Conservation (phyloP, 35 echinoderm and acorn worm species). For the Stichopus chloronotus region DNA sequence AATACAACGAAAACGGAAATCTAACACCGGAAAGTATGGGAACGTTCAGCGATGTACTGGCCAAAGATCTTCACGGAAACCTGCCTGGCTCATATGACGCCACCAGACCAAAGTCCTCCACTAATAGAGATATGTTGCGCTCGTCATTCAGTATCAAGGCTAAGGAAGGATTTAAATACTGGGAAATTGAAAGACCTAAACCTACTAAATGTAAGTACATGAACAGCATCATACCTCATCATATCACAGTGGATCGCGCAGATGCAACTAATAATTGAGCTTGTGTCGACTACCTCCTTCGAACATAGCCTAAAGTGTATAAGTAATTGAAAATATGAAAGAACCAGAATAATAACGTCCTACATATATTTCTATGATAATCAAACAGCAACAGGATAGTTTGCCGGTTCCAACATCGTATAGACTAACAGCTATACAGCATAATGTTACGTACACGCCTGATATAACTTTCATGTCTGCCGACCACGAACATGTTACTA, state of each 20-base stretch:
- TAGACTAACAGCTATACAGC: too few relatives aligned
- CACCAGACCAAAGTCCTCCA: conserved; percentile 54
- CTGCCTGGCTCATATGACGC: conserved; percentile 79
- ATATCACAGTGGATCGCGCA: not conserved
- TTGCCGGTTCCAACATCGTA: too few relatives aligned
- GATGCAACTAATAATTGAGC: too few relatives aligned
- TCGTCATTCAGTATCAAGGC: conserved; percentile 78
- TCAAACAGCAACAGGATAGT: too few relatives aligned
- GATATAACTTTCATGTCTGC: too few relatives aligned
- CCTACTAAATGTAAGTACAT: conserved; percentile 87
- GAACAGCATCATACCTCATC: not conserved
- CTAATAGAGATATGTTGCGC: conserved; percentile 17
- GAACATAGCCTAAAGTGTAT: too few relatives aligned
- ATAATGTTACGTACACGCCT: too few relatives aligned
- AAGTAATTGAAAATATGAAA: too few relatives aligned
- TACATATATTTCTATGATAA: too few relatives aligned
- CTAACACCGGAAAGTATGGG: conserved; percentile 51
- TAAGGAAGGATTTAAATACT: conserved; percentile 87
- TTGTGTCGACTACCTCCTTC: too few relatives aligned
- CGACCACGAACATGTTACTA: too few relatives aligned
- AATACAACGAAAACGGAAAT: conserved; percentile 82
- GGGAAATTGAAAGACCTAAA: conserved; percentile 92
- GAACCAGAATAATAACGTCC: too few relatives aligned
- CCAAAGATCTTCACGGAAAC: conserved; percentile 57
- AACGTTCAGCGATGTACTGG: conserved; percentile 71